phyloP scores from a whole-genome alignment of 2,113 vertebrate genomes.

The Corapipo altera region DNA sequence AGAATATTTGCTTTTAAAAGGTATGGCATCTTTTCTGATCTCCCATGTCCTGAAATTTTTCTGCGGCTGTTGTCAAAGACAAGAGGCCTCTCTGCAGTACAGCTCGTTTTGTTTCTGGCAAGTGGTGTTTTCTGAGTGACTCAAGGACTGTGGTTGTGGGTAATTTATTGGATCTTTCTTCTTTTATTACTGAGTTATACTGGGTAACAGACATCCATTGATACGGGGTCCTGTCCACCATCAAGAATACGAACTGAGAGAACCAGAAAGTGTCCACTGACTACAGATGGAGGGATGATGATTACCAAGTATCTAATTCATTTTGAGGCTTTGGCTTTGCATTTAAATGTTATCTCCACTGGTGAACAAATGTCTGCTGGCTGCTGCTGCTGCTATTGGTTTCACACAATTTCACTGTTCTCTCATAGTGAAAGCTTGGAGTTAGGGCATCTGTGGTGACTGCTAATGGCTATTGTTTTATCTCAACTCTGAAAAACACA shows the following conservation, averaged over 20 bases:
- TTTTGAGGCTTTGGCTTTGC: neutral
- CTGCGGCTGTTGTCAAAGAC: neutral
- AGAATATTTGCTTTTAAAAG: neutral
- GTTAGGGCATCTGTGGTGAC: neutral
- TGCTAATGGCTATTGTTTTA: neutral
- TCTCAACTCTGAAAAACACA: neutral
- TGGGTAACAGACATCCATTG: neutral
- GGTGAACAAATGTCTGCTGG: neutral
- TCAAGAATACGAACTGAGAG: neutral
- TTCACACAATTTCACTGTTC: neutral
- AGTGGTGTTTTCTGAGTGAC: neutral
- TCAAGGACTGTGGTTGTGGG: neutral
- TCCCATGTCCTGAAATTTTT: neutral
- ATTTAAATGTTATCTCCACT: neutral
- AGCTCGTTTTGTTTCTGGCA: neutral
- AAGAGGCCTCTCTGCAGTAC: neutral
- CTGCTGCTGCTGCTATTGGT: neutral
- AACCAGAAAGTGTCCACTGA: neutral
- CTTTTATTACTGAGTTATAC: neutral
- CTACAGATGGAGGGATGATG: neutral
- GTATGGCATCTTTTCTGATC: neutral
- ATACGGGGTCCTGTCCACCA: neutral
- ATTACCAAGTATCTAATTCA: neutral
- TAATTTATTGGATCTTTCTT: neutral
- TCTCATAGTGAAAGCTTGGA: neutral